Conservation (phyloP, 2,797 vertebrate species). For the Tragelaphus eurycerus region DNA sequence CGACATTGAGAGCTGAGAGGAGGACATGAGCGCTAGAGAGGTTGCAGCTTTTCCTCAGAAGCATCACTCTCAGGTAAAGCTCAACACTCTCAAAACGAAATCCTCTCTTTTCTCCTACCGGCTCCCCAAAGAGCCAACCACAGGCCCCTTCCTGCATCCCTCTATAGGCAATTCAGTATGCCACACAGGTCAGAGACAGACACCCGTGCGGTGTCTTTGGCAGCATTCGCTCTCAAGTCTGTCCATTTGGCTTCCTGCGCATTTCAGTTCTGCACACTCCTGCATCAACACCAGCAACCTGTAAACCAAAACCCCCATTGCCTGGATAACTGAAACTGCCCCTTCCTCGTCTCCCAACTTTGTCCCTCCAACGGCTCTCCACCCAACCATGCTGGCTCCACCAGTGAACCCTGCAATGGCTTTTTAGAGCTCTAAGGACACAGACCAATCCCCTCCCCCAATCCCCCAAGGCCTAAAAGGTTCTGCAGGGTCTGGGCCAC, state of each 20-base stretch:
- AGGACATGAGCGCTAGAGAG: not conserved
- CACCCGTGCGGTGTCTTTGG: rapidly evolving
- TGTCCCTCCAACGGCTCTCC: not conserved
- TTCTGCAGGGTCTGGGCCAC: not conserved
- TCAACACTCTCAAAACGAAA: not conserved
- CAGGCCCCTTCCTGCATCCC: not conserved
- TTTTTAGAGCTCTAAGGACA: not conserved
- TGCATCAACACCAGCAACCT: not conserved
- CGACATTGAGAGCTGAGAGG: not conserved
- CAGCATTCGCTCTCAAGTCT: not conserved
- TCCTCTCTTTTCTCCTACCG: not conserved
- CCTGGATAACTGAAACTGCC: not conserved
- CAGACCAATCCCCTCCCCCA: not conserved
- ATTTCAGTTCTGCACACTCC: not conserved
- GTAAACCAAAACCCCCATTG: not conserved
- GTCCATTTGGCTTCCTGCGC: not conserved
- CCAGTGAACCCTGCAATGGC: not conserved
- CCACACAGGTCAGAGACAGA: not conserved
- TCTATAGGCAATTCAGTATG: not conserved
- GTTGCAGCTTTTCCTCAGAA: not conserved
- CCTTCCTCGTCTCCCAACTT: not conserved
- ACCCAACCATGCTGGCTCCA: not conserved
- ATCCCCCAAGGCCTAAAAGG: not conserved
- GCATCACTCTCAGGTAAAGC: not conserved
- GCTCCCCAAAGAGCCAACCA: not conserved